phyloP scores from a whole-genome alignment of 92 coral and sea anemone species.

The Paragorgia papillata region DNA sequence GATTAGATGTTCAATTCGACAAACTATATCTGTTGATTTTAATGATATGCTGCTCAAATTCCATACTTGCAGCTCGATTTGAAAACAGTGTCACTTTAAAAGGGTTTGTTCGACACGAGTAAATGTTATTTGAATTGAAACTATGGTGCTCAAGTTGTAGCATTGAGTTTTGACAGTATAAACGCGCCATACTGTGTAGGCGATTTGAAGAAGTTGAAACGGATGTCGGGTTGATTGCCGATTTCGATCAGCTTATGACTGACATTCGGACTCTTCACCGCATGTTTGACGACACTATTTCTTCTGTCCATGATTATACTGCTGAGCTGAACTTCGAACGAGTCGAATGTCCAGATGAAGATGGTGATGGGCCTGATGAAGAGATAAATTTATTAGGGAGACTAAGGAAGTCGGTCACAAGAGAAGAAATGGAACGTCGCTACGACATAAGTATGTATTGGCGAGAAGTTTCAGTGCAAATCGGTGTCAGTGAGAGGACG shows the following conservation, averaged over 20 bases:
- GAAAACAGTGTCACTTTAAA: too few relatives aligned
- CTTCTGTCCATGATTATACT: not conserved
- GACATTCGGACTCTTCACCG: not conserved
- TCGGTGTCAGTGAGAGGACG: slow-evolving; percentile 19
- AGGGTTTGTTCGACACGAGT: too few relatives aligned
- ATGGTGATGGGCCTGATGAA: slow-evolving; percentile 1
- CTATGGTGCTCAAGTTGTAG: too few relatives aligned
- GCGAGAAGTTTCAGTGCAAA: slow-evolving; percentile 7
- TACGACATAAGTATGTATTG: slow-evolving; percentile 11
- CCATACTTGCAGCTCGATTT: too few relatives aligned
- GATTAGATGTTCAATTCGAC: too few relatives aligned
- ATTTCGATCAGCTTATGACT: slow-evolving; percentile 10
- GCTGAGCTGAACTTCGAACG: not conserved
- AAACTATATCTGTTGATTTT: too few relatives aligned
- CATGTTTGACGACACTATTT: slow-evolving; percentile 2
- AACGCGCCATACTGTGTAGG: slow-evolving; percentile 4
- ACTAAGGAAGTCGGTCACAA: too few relatives aligned
- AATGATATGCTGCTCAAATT: too few relatives aligned
- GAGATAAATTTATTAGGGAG: not conserved
- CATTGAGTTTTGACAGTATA: too few relatives aligned
- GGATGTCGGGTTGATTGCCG: not conserved
- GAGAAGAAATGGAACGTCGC: too few relatives aligned
- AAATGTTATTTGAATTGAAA: too few relatives aligned
- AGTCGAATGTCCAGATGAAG: not conserved
- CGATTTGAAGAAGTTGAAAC: slow-evolving; percentile 9